Evolutionary conservation across 2,797 vertebrate species (phyloP), one percentile per base, ranked within the genome.

Genomic region (Sarcoramphus papa): DNA sequence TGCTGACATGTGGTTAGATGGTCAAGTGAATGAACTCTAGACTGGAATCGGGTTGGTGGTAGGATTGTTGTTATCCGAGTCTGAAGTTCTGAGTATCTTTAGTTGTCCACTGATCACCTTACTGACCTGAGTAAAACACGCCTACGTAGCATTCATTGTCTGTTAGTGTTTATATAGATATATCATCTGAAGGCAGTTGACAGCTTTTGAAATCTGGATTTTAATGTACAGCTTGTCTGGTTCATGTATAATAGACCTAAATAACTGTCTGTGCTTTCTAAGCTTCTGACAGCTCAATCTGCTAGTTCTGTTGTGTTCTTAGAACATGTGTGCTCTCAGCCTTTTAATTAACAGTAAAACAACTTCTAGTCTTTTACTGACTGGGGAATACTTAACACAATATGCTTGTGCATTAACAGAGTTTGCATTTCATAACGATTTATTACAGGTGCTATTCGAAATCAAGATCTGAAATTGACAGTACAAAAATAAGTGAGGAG

Each of bases 381-480:
- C 80, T 74, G 64, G 67, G 78, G 54, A 95, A 70, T 67, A 7
- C 79, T 79, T 69, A 51, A 48, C 19, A 18, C 21, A 27, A 35
- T 40, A 10, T 3, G 9, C 65, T 91, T 17, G 23, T 85, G 53
- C 62, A 35, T 84, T 43, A 30, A 33, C 53, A 33, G 74, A 65
- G 45, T 56, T 69, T 28, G 56, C 22, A 24, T 85, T 80, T 94
- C 33, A 5, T 57, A 27, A 89, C 2, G 2, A 7, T 88, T 68
- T 59, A 1, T 91, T 91, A 23, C 40, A 97, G 97, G 93, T 86
- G 62, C 64, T 69, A 31, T 50, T 74, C 57, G 9, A 91, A 92
- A 20, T 45, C 91, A 14, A 79, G 91, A 54, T 74, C 92, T 88
- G 92, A 96, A 84, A 75, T 93, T 17, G 91, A 9, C 80, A 86